phyloP scores from a whole-genome alignment of 2,113 vertebrate species.

The Pontoporia blainvillei region DNA sequence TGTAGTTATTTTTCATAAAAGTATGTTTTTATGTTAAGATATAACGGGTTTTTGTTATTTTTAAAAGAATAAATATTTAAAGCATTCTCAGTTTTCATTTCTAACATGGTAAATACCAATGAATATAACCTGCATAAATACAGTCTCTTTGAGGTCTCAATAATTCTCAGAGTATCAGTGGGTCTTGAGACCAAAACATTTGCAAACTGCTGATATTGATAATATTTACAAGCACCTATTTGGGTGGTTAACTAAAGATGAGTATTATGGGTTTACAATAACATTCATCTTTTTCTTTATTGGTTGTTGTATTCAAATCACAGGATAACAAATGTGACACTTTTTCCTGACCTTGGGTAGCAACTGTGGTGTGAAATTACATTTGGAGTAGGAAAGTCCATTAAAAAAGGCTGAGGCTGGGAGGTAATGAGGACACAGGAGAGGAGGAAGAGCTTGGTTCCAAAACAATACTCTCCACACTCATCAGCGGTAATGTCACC shows the following conservation, averaged over 20 bases:
- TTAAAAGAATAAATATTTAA: neutral
- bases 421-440: neutral
- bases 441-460: neutral
- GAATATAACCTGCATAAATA: neutral
- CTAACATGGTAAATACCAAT: neutral
- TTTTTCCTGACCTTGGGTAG: neutral
- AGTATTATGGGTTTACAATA: neutral
- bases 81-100: neutral
- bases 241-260: neutral
- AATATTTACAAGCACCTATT: neutral
- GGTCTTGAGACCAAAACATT: neutral
- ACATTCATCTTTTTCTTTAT: neutral
- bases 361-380: neutral
- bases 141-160: neutral
- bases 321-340: neutral
- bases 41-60: neutral
- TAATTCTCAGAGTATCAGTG: neutral
- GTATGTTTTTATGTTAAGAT: neutral
- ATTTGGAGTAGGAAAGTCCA: neutral
- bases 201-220: neutral
- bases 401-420: neutral
- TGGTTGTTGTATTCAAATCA: neutral
- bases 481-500: neutral
- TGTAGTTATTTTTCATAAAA: neutral
- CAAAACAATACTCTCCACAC: neutral